phyloP scores from a whole-genome alignment of 2,888 invertebrate genomes.

The Lepidocyrtoides sp. region DNA sequence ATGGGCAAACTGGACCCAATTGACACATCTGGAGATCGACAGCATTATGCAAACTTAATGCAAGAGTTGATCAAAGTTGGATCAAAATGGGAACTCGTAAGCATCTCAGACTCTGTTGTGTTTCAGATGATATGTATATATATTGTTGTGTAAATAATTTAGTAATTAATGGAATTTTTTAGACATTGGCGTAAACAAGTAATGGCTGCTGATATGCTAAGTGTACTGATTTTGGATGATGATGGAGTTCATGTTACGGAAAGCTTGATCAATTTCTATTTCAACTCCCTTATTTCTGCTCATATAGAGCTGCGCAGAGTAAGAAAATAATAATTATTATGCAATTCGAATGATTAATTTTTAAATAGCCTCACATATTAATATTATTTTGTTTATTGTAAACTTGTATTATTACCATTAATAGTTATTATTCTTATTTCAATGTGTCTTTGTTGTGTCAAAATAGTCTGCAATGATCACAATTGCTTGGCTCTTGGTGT shows the following conservation, averaged over 20 bases:
- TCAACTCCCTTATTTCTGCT: slow-evolving; percentile 81
- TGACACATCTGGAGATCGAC: slow-evolving; percentile 76
- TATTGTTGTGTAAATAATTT: too few species aligned
- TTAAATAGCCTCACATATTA: too few species aligned
- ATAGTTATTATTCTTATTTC: too few species aligned
- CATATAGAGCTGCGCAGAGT: slow-evolving; percentile 84
- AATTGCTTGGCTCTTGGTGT: slow-evolving; percentile 80
- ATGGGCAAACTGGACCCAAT: slow-evolving; percentile 66
- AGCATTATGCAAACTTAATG: slow-evolving; percentile 73
- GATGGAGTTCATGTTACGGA: slow-evolving; percentile 74
- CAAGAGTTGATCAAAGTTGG: slow-evolving; percentile 77
- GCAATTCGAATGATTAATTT: too few species aligned
- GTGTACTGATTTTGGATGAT: slow-evolving; percentile 83
- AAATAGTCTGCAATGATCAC: slow-evolving; percentile 82
- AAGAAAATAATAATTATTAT: neutral
- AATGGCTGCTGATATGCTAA: slow-evolving; percentile 83
- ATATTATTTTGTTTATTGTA: neutral
- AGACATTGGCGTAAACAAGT: slow-evolving; percentile 85
- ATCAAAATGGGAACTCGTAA: slow-evolving; percentile 80
- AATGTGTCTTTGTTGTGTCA: neutral
- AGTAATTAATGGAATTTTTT: slow-evolving; percentile 9
- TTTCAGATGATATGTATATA: too few species aligned
- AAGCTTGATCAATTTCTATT: slow-evolving; percentile 82
- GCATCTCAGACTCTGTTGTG: neutral
- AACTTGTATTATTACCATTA: neutral